phyloP scores from a whole-genome alignment of 1,140 invertebrate species.

The Drosophila rhopaloa region DNA sequence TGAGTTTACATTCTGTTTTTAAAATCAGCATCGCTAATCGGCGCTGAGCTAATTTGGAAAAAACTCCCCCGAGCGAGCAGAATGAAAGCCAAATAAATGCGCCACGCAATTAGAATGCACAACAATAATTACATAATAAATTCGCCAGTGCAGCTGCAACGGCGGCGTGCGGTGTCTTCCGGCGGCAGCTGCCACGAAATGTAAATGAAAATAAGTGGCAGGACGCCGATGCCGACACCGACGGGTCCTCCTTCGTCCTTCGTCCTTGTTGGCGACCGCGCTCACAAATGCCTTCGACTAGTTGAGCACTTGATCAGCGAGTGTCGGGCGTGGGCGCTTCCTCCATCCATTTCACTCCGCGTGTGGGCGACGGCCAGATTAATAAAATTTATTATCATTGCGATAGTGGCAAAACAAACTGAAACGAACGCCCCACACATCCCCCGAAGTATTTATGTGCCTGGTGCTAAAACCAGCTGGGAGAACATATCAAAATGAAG shows the following conservation, averaged over 20 bases:
- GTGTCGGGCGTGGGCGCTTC: constrained; percentile 17
- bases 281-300: constrained; percentile 66
- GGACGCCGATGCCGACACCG: neutral
- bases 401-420: constrained; percentile 71
- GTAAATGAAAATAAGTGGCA: constrained; percentile 69
- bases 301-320: constrained; percentile 61
- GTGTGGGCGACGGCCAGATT: constrained; percentile 67
- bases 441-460: constrained; percentile 66
- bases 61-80: constrained; percentile 2
- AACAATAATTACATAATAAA: constrained; percentile 71
- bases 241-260: neutral
- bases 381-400: constrained; percentile 83
- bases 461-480: constrained; percentile 59
- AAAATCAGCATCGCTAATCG: constrained; percentile 7
- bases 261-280: constrained; percentile 35
- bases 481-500: constrained; percentile 83
- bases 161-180: constrained; percentile 28
- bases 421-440: constrained; percentile 58
- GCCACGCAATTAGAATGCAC: constrained; percentile 54
- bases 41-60: neutral
- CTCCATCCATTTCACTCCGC: constrained; percentile 25
- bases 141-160: constrained; percentile 19
- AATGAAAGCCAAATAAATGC: constrained; percentile 38
- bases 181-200: constrained; percentile 44
- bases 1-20: too few species aligned